Base-by-base conservation (phyloP, 2,888 invertebrate species). In the Liopterus haemorrhoidalis region DNA sequence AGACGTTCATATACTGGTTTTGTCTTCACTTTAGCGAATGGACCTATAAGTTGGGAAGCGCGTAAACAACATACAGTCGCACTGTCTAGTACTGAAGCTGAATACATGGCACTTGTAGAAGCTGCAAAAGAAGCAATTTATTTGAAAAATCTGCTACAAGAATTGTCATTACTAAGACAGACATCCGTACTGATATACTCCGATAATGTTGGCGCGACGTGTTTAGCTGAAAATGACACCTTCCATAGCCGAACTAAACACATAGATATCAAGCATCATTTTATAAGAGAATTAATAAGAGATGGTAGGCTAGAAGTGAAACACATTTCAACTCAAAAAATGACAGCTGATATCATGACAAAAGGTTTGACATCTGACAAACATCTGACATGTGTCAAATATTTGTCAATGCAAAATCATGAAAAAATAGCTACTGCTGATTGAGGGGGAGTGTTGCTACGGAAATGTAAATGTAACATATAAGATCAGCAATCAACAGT, bases 241-340 rank as follows among this genome's bases (percentile, higher is more conserved):
- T 25, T 25, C 9, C 21, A 33, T n/a, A 25, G 38, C 3, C 12
- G 49, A n/a, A 46, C 49, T 2, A 54, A 55, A 35, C 53, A 54
- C 31, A 54, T 55, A 12, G 53, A 53, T 25, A 36, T 54, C 2
- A 41, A 45, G 16, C 25, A 53, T 45, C 53, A 54, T 43, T 54
- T 53, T 37, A 21, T 53, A 1, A 11, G 49, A 9, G 49, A 55
- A 33, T 31, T 38, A 21, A 36, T 51, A 15, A 44, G 49, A 11
- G 44, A 46, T 5, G 36, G 40, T n/a, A 30, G 37, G 11, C 37
- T 53, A 21, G 35, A 14, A 11, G 28, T 53, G 8, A 18, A 47
- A 19, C 41, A 46, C 30, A 22, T 52, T 3, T 11, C 32, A 2
- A 52, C 49, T 14, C 39, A 49, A 8, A 30, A 48, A 15, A 54